Percentiles rank a stretch among this genome's conserved stretches.
Conservation (phyloP, 2,888 invertebrate species). For the Microctonus aethiopoides region DNA sequence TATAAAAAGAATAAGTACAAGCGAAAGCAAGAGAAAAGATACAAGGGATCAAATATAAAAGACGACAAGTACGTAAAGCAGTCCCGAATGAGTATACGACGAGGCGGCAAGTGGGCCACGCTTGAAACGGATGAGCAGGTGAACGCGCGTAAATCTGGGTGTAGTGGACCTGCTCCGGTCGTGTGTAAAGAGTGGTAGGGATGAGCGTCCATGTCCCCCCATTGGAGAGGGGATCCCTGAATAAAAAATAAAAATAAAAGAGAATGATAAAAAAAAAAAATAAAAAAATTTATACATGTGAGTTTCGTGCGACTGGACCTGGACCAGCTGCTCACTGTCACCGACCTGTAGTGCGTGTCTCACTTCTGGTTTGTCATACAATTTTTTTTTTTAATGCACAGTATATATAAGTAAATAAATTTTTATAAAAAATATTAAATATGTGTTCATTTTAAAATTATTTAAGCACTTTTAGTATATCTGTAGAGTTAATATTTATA, state of each 20-base stretch:
- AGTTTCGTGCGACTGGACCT: conserved; percentile 46
- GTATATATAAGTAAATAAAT: not conserved
- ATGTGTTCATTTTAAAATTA: not conserved
- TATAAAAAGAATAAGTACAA: not conserved
- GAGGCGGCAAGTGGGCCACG: conserved; percentile 58
- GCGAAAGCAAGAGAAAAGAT: not conserved
- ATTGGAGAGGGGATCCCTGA: conserved; percentile 4
- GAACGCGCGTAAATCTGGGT: conserved; percentile 62
- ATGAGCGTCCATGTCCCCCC: not conserved
- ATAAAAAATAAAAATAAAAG: conserved; percentile 16
- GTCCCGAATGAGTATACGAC: conserved; percentile 50
- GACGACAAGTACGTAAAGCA: conserved; percentile 40
- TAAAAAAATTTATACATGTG: conserved; percentile 7
- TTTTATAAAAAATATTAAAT: not conserved
- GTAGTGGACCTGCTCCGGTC: conserved; percentile 41
- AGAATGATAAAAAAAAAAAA: conserved; percentile 11
- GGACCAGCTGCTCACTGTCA: conserved; percentile 56
- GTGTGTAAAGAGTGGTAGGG: conserved; percentile 26
- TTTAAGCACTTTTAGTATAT: not conserved
- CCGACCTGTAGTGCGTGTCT: conserved; percentile 16
- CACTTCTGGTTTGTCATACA: not conserved
- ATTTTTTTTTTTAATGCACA: not conserved
- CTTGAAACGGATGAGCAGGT: conserved; percentile 63
- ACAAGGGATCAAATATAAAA: conserved; percentile 15
- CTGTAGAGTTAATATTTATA: not conserved